phyloP scores from a whole-genome alignment of 2,113 vertebrate species.

The Nibea albiflora region DNA sequence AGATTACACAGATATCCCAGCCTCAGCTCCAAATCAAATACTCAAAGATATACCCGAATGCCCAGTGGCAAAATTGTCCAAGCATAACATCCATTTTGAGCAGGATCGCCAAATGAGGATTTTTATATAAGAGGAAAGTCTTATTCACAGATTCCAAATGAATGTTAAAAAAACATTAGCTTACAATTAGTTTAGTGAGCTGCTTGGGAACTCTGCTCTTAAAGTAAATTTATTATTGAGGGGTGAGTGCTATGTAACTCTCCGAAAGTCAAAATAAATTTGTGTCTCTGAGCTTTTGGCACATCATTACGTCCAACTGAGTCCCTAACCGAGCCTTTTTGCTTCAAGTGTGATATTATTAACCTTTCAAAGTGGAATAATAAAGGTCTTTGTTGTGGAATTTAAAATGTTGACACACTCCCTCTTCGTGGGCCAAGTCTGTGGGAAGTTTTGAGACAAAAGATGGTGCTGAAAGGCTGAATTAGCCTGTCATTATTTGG shows the following conservation, averaged over 20 bases:
- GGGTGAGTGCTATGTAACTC: constrained; percentile 53
- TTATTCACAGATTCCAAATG: constrained; percentile 71
- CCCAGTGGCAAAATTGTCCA: constrained; percentile 52
- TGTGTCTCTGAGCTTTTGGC: constrained; percentile 52
- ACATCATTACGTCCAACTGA: constrained; percentile 45
- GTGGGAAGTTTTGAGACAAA: constrained; percentile 73
- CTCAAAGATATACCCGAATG: constrained; percentile 59
- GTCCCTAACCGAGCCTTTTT: constrained; percentile 43
- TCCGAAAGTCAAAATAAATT: constrained; percentile 69
- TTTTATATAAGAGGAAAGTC: constrained; percentile 71
- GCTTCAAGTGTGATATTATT: constrained; percentile 59
- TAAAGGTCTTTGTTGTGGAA: constrained; percentile 64
- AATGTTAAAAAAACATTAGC: constrained; percentile 65
- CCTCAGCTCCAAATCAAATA: constrained; percentile 75
- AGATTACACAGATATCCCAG: constrained; percentile 73
- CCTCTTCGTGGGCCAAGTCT: constrained; percentile 50
- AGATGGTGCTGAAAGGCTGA: constrained; percentile 74
- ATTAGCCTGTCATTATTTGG: constrained; percentile 76
- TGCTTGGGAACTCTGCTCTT: constrained; percentile 67
- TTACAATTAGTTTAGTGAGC: constrained; percentile 67
- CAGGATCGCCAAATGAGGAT: constrained; percentile 54
- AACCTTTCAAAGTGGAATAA: constrained; percentile 64
- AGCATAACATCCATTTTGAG: constrained; percentile 74
- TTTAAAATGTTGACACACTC: constrained; percentile 72
- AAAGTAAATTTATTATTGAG: constrained; percentile 66